Evolutionary conservation across 2,113 vertebrate species (phyloP).

Genomic region (Sorex araneus): DNA sequence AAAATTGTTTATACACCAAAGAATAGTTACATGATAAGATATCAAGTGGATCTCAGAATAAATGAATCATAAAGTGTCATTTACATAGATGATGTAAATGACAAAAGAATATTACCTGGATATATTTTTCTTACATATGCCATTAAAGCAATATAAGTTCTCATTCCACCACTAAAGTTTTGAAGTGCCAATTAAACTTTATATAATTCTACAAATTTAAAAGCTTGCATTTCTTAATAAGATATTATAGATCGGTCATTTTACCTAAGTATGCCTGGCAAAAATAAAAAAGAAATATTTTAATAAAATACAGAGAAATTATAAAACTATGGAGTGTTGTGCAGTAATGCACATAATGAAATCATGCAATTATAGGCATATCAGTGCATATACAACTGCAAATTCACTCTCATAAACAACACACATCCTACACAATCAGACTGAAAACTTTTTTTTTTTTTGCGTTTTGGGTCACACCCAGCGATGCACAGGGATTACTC

Average conservation of each 20-base stretch:
- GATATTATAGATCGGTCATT: too few relatives aligned
- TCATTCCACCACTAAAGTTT: not conserved
- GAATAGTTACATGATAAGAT: not conserved
- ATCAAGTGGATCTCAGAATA: not conserved
- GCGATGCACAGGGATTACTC: too few relatives aligned
- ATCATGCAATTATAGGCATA: too few relatives aligned
- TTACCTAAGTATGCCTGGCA: not conserved
- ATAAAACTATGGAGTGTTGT: not conserved
- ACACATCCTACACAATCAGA: too few relatives aligned
- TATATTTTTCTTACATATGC: not conserved
- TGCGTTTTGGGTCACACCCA: too few relatives aligned
- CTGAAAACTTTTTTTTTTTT: too few relatives aligned
- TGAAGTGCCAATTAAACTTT: constrained; percentile 25
- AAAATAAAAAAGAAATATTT: not conserved
- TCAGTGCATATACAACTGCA: too few relatives aligned
- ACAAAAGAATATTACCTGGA: not conserved
- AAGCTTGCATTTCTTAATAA: not conserved
- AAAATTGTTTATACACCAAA: too few relatives aligned
- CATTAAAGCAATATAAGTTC: not conserved
- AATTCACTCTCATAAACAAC: too few relatives aligned
- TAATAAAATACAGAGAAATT: not conserved
- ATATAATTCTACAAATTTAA: not conserved
- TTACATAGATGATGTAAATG: not conserved
- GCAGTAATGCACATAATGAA: too few relatives aligned
- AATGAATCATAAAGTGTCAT: constrained; percentile 13